These are phyloP conservation scores for Pterobdella sp. DNA, from an alignment of 2,888 invertebrate genomes.

Conservation along the genomic window DNA sequence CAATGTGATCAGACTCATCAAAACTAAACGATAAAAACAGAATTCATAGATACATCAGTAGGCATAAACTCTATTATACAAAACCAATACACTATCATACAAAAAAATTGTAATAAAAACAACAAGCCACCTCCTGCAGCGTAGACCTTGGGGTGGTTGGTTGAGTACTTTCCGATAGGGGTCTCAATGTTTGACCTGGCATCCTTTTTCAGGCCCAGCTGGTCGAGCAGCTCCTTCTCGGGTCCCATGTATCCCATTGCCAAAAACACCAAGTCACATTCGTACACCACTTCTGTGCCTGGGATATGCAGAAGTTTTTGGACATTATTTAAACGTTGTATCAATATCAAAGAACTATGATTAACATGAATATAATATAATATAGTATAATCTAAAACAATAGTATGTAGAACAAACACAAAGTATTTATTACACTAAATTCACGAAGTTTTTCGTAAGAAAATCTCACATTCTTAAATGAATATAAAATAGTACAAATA, in stretches of 20 bases:
- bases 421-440: too few species aligned
- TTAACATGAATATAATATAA: too few species aligned
- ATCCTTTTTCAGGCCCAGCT: slow-evolving; percentile 71
- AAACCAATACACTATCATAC: neutral
- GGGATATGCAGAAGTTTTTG: too few species aligned
- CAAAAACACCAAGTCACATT: slow-evolving; percentile 81
- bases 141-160: slow-evolving; percentile 74
- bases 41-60: neutral
- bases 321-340: too few species aligned
- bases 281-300: slow-evolving; percentile 58
- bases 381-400: too few species aligned
- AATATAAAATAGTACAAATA: too few species aligned
- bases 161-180: slow-evolving; percentile 65
- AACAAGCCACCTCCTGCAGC: slow-evolving; percentile 73
- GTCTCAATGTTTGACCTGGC: slow-evolving; percentile 85
- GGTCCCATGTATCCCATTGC: slow-evolving; percentile 99
- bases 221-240: slow-evolving; percentile 76
- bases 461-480: too few species aligned
- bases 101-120: neutral
- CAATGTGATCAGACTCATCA: too few species aligned
- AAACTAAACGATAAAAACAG: too few species aligned
- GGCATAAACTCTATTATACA: neutral
- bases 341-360: too few species aligned
- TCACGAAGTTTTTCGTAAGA: too few species aligned
- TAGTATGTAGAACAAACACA: too few species aligned